Percentiles rank a stretch among this genome's conserved stretches.
Evolutionary conservation across 1,140 invertebrate species (phyloP).

Genomic region (Drosophila albomicans): DNA sequence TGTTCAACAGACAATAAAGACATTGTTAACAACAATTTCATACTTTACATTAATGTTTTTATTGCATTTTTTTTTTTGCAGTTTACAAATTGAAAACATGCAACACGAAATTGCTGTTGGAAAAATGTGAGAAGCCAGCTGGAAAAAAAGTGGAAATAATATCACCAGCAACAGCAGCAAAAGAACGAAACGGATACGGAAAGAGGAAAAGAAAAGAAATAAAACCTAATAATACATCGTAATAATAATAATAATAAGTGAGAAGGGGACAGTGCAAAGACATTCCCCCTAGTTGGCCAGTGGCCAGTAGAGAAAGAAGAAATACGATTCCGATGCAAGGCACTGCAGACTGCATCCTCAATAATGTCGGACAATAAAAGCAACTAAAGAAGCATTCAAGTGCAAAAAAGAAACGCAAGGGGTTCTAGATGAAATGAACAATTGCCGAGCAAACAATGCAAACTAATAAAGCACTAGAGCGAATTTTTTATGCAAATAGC

Average conservation of each 20-base stretch:
- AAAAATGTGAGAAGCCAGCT: conserved; percentile 41
- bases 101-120: conserved; percentile 40
- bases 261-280: background rate
- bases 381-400: conserved; percentile 48
- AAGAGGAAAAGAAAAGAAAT: background rate
- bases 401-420: conserved; percentile 15
- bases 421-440: conserved; percentile 14
- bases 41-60: conserved; percentile 28
- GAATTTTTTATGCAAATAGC: conserved; percentile 54
- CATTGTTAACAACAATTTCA: conserved; percentile 23
- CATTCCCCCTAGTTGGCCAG: conserved; percentile 20
- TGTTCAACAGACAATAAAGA: background rate
- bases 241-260: conserved; percentile 35
- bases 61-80: conserved; percentile 50
- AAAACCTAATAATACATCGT: conserved; percentile 31
- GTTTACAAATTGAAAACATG: conserved; percentile 63
- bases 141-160: conserved; percentile 14
- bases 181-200: conserved; percentile 16
- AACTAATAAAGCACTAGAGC: conserved; percentile 80
- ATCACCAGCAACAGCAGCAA: conserved; percentile 5
- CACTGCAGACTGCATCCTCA: conserved; percentile 20
- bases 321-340: conserved; percentile 16
- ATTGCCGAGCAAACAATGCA: conserved; percentile 69
- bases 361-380: conserved; percentile 37
- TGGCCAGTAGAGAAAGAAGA: conserved; percentile 13